Conservation (phyloP, 1,140 invertebrate species). For the Euschistus heros region DNA sequence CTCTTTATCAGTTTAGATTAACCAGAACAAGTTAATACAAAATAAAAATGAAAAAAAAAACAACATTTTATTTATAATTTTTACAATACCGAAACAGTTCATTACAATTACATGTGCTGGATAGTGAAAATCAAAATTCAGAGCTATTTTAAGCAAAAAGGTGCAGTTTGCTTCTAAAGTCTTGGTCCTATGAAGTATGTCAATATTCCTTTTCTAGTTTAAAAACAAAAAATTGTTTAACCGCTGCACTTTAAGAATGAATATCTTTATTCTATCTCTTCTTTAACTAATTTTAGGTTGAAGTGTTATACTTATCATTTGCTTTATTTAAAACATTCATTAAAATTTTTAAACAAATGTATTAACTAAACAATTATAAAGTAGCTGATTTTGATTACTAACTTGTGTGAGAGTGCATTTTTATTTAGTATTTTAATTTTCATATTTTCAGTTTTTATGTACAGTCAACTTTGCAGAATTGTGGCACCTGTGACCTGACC, state of each 20-base stretch:
- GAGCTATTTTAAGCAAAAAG: conserved; percentile 29
- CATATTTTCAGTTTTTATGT: neutral
- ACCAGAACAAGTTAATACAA: conserved; percentile 18
- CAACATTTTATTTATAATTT: conserved; percentile 16
- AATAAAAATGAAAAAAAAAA: conserved; percentile 20
- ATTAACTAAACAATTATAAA: neutral
- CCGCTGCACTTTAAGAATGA: conserved; percentile 9
- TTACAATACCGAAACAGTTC: conserved; percentile 19
- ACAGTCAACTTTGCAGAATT: too few species aligned
- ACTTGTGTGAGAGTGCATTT: conserved; percentile 4
- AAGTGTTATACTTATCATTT: neutral
- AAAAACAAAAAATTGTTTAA: conserved; percentile 4
- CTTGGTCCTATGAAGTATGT: neutral
- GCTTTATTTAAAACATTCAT: neutral
- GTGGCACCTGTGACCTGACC: too few species aligned
- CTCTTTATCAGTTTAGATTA: conserved; percentile 15
- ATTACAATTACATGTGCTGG: conserved; percentile 6
- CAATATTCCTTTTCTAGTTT: neutral
- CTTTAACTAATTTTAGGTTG: neutral
- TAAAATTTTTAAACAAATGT: neutral
- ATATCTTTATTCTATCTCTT: conserved; percentile 7
- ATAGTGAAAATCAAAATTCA: conserved; percentile 7
- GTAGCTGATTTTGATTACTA: neutral
- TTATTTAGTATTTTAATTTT: neutral
- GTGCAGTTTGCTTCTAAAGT: conserved; percentile 32